phyloP scores from a whole-genome alignment of 2,797 vertebrate species.

The Phalloptychus januarius region DNA sequence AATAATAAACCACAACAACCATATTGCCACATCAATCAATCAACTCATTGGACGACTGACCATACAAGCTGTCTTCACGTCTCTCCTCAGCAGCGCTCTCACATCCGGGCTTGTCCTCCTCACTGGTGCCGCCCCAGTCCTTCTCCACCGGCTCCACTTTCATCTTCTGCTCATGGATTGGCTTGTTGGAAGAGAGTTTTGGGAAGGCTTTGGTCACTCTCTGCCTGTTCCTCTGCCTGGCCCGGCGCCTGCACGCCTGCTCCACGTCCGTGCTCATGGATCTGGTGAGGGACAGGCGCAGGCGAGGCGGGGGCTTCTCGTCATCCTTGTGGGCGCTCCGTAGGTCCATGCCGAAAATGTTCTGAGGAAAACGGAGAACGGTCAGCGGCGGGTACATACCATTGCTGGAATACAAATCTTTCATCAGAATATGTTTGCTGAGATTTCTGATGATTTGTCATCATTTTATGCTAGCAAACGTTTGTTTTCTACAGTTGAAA shows the following conservation, averaged over 20 bases:
- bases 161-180: conserved; percentile 42
- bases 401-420: background rate
- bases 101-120: conserved; percentile 70
- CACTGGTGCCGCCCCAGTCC: conserved; percentile 59
- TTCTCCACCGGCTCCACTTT: conserved; percentile 47
- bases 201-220: conserved; percentile 41
- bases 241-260: conserved; percentile 55
- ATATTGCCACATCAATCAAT: background rate
- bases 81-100: conserved; percentile 60
- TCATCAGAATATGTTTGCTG: background rate
- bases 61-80: conserved; percentile 73
- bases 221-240: conserved; percentile 66
- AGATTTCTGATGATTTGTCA: background rate
- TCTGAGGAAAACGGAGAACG: conserved; percentile 73
- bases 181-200: conserved; percentile 18
- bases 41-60: conserved; percentile 61
- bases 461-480: background rate
- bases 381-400: conserved; percentile 3
- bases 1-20: no score
- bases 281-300: conserved; percentile 92
- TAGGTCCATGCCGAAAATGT: conserved; percentile 95
- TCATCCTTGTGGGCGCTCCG: conserved; percentile 90
- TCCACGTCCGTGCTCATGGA: conserved; percentile 84
- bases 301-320: conserved; percentile 82
- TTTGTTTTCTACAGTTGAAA: background rate